Conservation (phyloP, 2,113 vertebrate species). For the Neolamprologus brichardi region DNA sequence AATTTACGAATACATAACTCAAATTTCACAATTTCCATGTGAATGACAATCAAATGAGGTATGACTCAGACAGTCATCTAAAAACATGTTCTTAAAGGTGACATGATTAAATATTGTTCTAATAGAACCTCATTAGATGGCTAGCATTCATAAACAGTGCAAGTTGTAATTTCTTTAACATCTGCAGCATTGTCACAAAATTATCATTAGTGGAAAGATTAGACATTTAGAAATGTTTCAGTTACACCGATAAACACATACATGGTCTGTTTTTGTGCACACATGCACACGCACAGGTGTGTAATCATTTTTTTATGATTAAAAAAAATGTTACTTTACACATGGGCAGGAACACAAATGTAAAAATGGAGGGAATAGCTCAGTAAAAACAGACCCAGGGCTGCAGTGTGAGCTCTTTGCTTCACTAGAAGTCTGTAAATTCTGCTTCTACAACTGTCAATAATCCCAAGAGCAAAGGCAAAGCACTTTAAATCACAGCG, state of each 20-base stretch:
- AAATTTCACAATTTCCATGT: not conserved
- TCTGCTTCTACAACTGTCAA: not conserved
- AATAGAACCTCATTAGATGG: not conserved
- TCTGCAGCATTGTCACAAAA: not conserved
- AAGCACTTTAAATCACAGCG: not conserved
- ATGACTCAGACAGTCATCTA: not conserved
- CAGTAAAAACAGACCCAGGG: not conserved
- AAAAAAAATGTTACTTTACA: not conserved
- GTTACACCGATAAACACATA: not conserved
- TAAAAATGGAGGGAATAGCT: not conserved
- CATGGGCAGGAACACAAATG: not conserved
- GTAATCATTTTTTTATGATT: not conserved
- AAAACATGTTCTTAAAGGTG: not conserved
- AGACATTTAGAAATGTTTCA: not conserved
- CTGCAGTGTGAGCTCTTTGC: not conserved
- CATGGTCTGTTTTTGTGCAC: not conserved
- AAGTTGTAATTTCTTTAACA: not conserved
- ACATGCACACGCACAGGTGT: not conserved
- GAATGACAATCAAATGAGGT: not conserved
- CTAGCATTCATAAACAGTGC: not conserved
- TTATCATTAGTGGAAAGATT: not conserved
- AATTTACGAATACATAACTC: not conserved
- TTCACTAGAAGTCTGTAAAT: conserved; percentile 7
- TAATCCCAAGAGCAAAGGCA: conserved; percentile 9
- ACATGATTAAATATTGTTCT: conserved; percentile 26